A percentile compares a stretch with the other conserved stretches of the same genome.
Evolutionary conservation across 2,113 vertebrate species (phyloP).

Genomic region (Malaclemys terrapin): DNA sequence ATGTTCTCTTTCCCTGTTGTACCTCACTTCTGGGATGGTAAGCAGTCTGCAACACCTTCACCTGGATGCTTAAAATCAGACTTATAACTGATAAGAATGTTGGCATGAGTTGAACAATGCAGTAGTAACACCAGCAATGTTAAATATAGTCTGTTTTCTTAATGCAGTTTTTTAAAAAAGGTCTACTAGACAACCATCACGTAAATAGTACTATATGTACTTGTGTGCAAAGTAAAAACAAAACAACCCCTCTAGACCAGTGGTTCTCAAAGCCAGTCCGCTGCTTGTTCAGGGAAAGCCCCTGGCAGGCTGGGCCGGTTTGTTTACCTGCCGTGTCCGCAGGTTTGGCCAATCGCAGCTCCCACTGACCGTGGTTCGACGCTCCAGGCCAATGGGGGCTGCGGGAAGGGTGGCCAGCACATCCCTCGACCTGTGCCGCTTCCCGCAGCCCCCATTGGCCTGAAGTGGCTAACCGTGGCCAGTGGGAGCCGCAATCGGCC

Average conservation of each 20-base stretch:
- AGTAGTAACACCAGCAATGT: background rate
- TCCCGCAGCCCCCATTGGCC: too few relatives aligned
- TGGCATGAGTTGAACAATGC: background rate
- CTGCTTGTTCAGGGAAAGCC: too few relatives aligned
- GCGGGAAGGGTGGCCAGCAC: too few relatives aligned
- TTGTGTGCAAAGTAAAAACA: background rate
- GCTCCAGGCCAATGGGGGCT: too few relatives aligned
- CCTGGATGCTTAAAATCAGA: background rate
- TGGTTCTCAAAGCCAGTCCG: too few relatives aligned
- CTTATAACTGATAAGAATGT: background rate
- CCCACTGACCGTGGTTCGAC: too few relatives aligned
- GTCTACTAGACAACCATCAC: background rate
- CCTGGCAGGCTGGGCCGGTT: too few relatives aligned
- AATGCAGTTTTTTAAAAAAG: background rate
- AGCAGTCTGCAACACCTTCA: slow-evolving; percentile 8
- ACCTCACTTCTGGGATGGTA: slow-evolving; percentile 18
- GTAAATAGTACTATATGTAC: background rate
- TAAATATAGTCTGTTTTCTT: background rate
- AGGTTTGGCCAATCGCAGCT: too few relatives aligned
- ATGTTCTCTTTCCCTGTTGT: background rate
- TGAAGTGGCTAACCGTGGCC: too few relatives aligned
- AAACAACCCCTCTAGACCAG: background rate
- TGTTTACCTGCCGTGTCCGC: too few relatives aligned
- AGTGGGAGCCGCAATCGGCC: too few relatives aligned
- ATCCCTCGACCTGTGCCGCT: too few relatives aligned